These are phyloP conservation scores for Pheosia gnoma DNA, from an alignment of 2,888 invertebrate genomes.

Conservation along the genomic window DNA sequence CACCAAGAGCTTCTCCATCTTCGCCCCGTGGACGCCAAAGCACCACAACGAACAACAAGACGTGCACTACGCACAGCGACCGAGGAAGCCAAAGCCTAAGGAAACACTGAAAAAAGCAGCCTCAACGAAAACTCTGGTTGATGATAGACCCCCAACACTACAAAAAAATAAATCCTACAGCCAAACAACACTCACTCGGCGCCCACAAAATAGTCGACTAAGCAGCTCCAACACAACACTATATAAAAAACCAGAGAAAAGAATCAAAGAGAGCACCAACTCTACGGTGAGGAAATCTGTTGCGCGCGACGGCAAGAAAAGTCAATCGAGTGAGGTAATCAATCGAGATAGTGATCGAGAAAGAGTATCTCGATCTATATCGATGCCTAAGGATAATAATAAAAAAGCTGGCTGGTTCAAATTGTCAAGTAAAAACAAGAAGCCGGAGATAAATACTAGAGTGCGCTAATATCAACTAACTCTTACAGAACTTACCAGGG, in stretches of 20 bases:
- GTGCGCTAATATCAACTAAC: constrained; percentile 55
- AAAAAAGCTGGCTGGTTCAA: constrained; percentile 91
- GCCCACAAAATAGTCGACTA: constrained; percentile 64
- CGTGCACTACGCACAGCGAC: constrained; percentile 90
- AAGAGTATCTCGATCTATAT: constrained; percentile 85
- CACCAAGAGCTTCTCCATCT: constrained; percentile 91
- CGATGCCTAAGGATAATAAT: constrained; percentile 89
- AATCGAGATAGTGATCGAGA: constrained; percentile 80
- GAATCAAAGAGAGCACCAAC: constrained; percentile 52
- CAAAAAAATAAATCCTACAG: constrained; percentile 80
- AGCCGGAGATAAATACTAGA: constrained; percentile 69
- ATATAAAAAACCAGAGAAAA: constrained; percentile 75
- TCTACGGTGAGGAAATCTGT: constrained; percentile 72
- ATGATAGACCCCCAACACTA: constrained; percentile 62
- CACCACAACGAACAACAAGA: constrained; percentile 89
- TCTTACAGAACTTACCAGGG: constrained; percentile 1
- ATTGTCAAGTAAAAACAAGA: constrained; percentile 79
- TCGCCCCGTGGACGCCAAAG: constrained; percentile 93
- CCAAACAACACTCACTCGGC: constrained; percentile 68
- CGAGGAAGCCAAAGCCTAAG: constrained; percentile 66
- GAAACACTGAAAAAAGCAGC: constrained; percentile 73
- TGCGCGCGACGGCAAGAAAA: constrained; percentile 73
- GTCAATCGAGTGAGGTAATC: constrained; percentile 86
- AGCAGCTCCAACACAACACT: constrained; percentile 72
- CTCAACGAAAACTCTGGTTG: constrained; percentile 66